phyloP scores from a whole-genome alignment of 2,888 invertebrate species.

The Lepidocyrtinus sp. region DNA sequence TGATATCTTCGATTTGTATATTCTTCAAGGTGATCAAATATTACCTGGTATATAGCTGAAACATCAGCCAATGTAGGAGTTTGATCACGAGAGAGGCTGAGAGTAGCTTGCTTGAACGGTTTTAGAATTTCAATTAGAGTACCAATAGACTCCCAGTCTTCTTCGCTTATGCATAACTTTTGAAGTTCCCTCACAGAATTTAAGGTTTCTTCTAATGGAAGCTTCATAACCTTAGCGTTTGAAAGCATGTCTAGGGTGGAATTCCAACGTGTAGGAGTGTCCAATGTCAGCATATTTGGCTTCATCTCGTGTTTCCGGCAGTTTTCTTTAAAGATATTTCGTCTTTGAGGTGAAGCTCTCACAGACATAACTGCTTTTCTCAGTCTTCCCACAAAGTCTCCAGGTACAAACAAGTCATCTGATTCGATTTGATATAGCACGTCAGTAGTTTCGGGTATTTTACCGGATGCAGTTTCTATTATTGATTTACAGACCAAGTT shows the following conservation, averaged over 20 bases:
- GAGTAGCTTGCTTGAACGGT: not conserved
- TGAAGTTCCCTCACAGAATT: not conserved
- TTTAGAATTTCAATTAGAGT: not conserved
- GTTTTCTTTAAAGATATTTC: not conserved
- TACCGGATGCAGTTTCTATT: not conserved
- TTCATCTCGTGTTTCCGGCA: not conserved
- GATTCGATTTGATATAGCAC: not conserved
- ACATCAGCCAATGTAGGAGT: not conserved
- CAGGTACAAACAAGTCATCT: not conserved
- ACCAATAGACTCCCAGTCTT: not conserved
- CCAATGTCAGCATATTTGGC: not conserved
- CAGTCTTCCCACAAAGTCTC: not conserved
- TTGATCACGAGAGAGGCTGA: not conserved
- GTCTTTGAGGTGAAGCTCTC: not conserved
- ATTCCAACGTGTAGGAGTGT: conserved; percentile 6
- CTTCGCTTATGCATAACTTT: not conserved
- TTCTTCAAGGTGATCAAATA: not conserved
- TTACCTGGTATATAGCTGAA: not conserved
- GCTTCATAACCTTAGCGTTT: not conserved
- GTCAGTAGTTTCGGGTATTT: not conserved
- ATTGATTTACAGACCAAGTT: conserved; percentile 28
- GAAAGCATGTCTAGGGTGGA: not conserved
- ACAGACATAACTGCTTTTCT: not conserved
- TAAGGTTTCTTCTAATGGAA: not conserved
- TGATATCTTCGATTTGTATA: not conserved